Conservation (phyloP, 2,113 vertebrate species). For the Silurus meridionalis region DNA sequence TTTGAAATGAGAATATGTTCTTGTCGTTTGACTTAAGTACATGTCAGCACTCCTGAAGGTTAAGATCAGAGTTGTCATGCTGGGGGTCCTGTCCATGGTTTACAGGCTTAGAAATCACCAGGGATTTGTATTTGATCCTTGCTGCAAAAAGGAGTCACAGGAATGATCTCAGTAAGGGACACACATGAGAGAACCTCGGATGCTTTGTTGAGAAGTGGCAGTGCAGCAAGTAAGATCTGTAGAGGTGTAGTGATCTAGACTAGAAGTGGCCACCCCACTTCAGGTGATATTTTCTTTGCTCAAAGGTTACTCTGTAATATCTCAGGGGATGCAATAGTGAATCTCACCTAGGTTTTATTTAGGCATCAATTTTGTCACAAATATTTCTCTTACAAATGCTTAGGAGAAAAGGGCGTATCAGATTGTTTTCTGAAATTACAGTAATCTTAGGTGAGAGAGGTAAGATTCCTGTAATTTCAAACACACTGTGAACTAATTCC, state of each 20-base stretch:
- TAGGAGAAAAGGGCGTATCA: neutral
- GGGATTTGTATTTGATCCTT: constrained; percentile 22
- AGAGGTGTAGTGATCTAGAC: neutral
- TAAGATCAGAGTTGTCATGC: constrained; percentile 10
- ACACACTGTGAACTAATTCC: neutral
- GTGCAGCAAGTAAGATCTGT: neutral
- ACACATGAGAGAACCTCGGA: neutral
- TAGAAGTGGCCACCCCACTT: neutral
- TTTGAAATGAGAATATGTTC: neutral
- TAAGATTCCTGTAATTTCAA: neutral
- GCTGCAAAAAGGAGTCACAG: neutral
- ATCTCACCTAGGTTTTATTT: neutral
- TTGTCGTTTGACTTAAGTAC: neutral
- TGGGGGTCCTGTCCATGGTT: constrained; percentile 7
- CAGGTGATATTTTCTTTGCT: neutral
- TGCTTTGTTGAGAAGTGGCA: constrained; percentile 2
- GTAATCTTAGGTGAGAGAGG: neutral
- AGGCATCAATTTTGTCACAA: neutral
- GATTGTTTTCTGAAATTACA: constrained; percentile 5
- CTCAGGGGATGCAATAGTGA: neutral
- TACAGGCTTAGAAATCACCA: neutral
- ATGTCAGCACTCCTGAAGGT: neutral
- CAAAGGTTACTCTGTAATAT: neutral
- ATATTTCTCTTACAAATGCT: neutral
- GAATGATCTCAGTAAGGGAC: constrained; percentile 10